These are phyloP conservation scores for Hydrocynus forskahlii DNA, from an alignment of 2,797 vertebrate species.

Conservation along the genomic window DNA sequence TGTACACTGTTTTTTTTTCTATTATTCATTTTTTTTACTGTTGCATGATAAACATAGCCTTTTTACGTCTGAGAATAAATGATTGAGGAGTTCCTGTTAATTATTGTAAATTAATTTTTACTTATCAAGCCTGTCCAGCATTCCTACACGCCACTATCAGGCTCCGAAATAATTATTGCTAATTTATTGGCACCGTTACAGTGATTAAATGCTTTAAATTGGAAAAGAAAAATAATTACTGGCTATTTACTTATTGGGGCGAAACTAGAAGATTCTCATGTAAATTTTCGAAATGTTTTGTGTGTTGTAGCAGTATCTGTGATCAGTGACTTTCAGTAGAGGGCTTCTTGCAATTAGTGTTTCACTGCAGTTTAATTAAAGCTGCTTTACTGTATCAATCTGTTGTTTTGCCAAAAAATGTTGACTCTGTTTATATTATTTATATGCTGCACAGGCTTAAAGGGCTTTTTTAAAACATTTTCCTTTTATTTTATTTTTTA, in stretches of 20 bases:
- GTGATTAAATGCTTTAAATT: slow-evolving; percentile 57
- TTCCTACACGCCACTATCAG: slow-evolving; percentile 50
- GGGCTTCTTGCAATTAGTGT: slow-evolving; percentile 1
- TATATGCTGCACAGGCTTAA: too few relatives aligned
- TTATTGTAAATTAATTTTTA: slow-evolving; percentile 64
- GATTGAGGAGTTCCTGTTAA: slow-evolving; percentile 53
- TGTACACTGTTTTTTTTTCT: not conserved
- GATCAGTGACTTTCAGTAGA: slow-evolving; percentile 38
- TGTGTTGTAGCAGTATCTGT: slow-evolving; percentile 18
- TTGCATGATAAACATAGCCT: slow-evolving; percentile 21
- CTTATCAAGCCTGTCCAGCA: slow-evolving; percentile 64
- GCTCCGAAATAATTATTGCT: slow-evolving; percentile 42
- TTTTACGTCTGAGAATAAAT: slow-evolving; percentile 49
- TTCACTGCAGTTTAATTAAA: slow-evolving; percentile 21
- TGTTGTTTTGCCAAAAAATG: not conserved
- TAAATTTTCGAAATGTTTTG: slow-evolving; percentile 35
- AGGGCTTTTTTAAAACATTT: too few relatives aligned
- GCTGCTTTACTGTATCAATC: slow-evolving; percentile 1
- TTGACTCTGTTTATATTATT: too few relatives aligned
- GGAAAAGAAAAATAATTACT: slow-evolving; percentile 47
- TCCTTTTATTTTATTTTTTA: too few relatives aligned
- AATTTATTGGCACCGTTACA: slow-evolving; percentile 55
- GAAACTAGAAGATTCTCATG: slow-evolving; percentile 5
- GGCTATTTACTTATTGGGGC: slow-evolving; percentile 40
- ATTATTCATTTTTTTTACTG: not conserved